A percentile compares a stretch with the other conserved stretches of the same genome.
Conservation (phyloP, 2,797 vertebrate species). For the Chromis chromis region DNA sequence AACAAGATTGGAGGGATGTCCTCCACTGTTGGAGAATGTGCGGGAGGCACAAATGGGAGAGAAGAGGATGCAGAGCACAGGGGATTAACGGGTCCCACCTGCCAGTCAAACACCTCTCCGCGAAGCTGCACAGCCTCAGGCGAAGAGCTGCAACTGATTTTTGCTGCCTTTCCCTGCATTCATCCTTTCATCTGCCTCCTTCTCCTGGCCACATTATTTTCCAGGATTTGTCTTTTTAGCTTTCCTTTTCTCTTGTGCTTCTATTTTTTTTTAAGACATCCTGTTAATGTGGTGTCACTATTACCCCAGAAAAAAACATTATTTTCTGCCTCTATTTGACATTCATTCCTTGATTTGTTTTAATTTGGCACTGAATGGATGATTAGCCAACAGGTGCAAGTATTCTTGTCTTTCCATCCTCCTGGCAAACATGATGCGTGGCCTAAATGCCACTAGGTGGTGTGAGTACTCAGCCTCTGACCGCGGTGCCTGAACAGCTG, state of each 20-base stretch:
- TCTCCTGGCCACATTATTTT: conserved; percentile 5
- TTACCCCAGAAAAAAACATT: background rate
- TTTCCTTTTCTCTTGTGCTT: background rate
- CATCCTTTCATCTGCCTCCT: conserved; percentile 49
- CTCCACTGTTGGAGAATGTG: conserved; percentile 10
- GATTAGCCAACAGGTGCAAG: background rate
- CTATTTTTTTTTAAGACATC: no score
- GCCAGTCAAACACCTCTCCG: conserved; percentile 56
- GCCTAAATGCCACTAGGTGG: conserved; percentile 74
- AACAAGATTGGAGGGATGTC: conserved; percentile 54
- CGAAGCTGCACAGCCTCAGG: conserved; percentile 40
- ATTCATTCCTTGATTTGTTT: background rate
- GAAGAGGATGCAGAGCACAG: conserved; percentile 27
- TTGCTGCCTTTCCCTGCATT: conserved; percentile 23
- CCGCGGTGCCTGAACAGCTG: conserved; percentile 17
- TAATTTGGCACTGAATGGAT: background rate
- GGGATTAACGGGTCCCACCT: conserved; percentile 55
- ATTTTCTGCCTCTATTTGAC: background rate
- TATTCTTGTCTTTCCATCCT: conserved; percentile 19
- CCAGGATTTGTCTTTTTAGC: conserved; percentile 10
- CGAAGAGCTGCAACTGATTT: conserved; percentile 31
- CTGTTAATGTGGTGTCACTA: background rate
- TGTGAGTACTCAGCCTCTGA: conserved; percentile 68
- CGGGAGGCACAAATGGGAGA: conserved; percentile 5
- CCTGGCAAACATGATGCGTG: background rate